Percentiles rank a stretch among this genome's conserved stretches.
phyloP scores from a whole-genome alignment of 2,888 invertebrate genomes.

The Linnaemya vulpina region DNA sequence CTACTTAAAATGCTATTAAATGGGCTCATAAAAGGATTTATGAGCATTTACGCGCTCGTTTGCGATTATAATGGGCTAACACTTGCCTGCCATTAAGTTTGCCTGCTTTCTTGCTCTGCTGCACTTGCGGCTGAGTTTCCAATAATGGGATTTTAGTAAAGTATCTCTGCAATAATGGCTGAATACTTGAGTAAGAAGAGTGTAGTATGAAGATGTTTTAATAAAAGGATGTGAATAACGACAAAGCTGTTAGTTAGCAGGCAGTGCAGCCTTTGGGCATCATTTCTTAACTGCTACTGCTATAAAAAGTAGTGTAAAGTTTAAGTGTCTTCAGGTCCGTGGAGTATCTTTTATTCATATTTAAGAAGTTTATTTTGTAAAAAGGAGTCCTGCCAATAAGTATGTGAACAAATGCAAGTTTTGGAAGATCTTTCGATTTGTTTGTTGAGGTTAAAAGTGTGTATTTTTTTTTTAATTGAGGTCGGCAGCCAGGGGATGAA shows the following conservation, averaged over 20 bases:
- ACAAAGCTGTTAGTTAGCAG: not conserved
- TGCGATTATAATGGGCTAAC: slow-evolving; percentile 68
- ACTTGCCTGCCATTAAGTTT: slow-evolving; percentile 39
- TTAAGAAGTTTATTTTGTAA: not conserved
- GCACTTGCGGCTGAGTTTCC: slow-evolving; percentile 36
- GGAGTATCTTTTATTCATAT: slow-evolving; percentile 30
- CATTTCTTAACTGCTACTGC: slow-evolving; percentile 18
- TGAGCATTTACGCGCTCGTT: slow-evolving; percentile 75
- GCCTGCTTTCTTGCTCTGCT: not conserved
- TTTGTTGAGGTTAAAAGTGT: no score
- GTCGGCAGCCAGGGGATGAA: no score
- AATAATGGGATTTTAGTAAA: slow-evolving; percentile 62
- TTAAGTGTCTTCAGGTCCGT: slow-evolving; percentile 12
- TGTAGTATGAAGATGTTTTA: slow-evolving; percentile 10
- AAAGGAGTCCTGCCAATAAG: not conserved
- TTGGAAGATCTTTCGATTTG: no score
- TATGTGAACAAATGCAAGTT: not conserved
- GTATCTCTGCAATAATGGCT: slow-evolving; percentile 35
- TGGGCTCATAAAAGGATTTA: slow-evolving; percentile 82
- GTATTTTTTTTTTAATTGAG: no score
- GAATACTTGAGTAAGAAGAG: slow-evolving; percentile 36
- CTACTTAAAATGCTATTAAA: slow-evolving; percentile 80
- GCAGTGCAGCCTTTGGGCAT: not conserved
- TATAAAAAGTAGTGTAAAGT: slow-evolving; percentile 7
- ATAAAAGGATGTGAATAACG: not conserved